phyloP scores from a whole-genome alignment of 2,888 invertebrate species.

The Ophion slaviceki region DNA sequence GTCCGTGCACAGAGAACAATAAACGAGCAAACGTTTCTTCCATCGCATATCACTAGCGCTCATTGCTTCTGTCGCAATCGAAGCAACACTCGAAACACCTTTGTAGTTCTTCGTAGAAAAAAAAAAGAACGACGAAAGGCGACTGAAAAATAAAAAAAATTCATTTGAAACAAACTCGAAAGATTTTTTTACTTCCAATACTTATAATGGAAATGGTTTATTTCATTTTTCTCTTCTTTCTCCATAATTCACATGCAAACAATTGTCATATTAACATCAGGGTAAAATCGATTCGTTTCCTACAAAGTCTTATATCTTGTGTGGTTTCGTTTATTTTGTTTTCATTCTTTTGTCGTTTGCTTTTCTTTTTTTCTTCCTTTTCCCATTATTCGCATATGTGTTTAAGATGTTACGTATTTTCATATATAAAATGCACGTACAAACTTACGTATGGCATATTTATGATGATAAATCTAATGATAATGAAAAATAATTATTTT shows the following conservation, averaged over 20 bases:
- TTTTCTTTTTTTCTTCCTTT: constrained; percentile 46
- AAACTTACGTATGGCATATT: constrained; percentile 75
- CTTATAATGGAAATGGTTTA: constrained; percentile 11
- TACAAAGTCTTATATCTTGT: constrained; percentile 42
- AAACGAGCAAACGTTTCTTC: background rate
- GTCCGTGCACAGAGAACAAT: background rate
- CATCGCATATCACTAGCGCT: background rate
- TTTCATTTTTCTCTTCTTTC: constrained; percentile 23
- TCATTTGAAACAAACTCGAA: background rate
- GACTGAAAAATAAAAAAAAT: no score
- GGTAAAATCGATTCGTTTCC: constrained; percentile 61
- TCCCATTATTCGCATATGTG: constrained; percentile 61
- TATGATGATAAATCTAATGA: constrained; percentile 67
- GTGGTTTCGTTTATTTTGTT: constrained; percentile 12
- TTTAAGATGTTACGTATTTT: constrained; percentile 67
- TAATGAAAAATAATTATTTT: constrained; percentile 48
- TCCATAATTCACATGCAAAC: constrained; percentile 56
- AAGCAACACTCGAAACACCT: no score
- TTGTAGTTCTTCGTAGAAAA: no score
- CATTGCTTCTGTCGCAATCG: background rate
- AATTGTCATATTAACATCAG: constrained; percentile 55
- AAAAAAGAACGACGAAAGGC: no score
- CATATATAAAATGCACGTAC: constrained; percentile 77
- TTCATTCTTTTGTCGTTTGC: constrained; percentile 36
- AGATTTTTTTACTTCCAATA: background rate